Conservation (phyloP, 2,888 invertebrate genomes). For the Sylvicola cinctus region DNA sequence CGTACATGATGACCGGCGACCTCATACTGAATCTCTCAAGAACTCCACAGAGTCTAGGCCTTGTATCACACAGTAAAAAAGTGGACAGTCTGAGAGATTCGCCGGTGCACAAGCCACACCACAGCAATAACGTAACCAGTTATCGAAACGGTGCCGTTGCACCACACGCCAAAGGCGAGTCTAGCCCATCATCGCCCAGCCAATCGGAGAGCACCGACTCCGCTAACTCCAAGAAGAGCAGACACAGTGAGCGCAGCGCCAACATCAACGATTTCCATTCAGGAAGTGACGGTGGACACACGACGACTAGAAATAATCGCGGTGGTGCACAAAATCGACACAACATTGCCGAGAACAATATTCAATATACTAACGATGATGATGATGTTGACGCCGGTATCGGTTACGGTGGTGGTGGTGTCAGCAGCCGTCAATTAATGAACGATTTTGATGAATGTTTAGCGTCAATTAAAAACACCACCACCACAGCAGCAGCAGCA, state of each 20-base stretch:
- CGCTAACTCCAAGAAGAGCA: slow-evolving; percentile 11
- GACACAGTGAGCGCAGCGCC: background rate
- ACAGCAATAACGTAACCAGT: too few relatives aligned
- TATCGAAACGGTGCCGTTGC: slow-evolving; percentile 19
- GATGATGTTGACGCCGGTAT: slow-evolving; percentile 4
- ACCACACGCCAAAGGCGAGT: slow-evolving; percentile 25
- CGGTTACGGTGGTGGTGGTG: too few relatives aligned
- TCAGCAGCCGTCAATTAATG: slow-evolving; percentile 1
- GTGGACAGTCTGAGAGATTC: slow-evolving; percentile 10
- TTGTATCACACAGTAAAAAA: slow-evolving; percentile 29
- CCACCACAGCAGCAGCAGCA: slow-evolving; percentile 4
- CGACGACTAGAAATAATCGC: background rate
- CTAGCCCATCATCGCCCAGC: slow-evolving; percentile 25
- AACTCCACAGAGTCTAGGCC: slow-evolving; percentile 44
- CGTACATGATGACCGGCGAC: slow-evolving; percentile 96
- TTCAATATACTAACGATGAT: slow-evolving; percentile 10
- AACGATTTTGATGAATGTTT: background rate
- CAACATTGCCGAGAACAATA: background rate
- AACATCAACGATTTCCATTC: background rate
- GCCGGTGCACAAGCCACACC: too few relatives aligned
- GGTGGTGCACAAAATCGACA: background rate
- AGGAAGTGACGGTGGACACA: slow-evolving; percentile 2
- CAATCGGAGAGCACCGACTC: slow-evolving; percentile 19
- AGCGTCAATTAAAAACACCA: slow-evolving; percentile 3
- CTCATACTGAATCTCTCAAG: slow-evolving; percentile 81